Evolutionary conservation across 2,888 invertebrate species (phyloP).

Genomic region (Cryptocheilus praepositus): DNA sequence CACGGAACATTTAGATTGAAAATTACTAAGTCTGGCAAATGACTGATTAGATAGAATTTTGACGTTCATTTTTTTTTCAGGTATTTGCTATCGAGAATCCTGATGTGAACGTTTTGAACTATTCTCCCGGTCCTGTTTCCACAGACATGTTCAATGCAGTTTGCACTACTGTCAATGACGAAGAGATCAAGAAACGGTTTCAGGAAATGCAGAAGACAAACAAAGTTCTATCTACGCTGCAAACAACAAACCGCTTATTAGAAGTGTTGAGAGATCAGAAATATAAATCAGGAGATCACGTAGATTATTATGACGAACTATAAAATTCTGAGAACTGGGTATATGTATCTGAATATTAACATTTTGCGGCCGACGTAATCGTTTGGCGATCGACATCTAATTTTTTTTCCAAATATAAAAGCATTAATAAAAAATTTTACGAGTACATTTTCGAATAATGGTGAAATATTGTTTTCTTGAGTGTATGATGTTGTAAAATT

Average conservation of each 20-base stretch:
- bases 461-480: no score
- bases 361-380: no score
- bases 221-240: conserved; percentile 82
- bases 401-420: no score
- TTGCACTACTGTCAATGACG: conserved; percentile 76
- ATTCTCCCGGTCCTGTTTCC: conserved; percentile 94
- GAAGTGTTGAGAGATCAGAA: conserved; percentile 81
- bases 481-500: no score
- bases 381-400: no score
- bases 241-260: conserved; percentile 85
- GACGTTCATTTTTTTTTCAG: conserved; percentile 45
- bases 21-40: no score
- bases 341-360: no score
- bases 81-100: conserved; percentile 88
- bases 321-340: conserved; percentile 5
- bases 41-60: not conserved
- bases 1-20: no score
- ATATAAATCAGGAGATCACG: conserved; percentile 88
- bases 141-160: conserved; percentile 90
- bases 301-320: conserved; percentile 86
- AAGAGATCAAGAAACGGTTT: conserved; percentile 80
- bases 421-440: no score
- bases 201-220: conserved; percentile 79
- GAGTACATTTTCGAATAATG: no score
- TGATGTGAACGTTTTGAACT: conserved; percentile 86